phyloP scores from a whole-genome alignment of 2,113 vertebrate species.

The Pseudorasbora parva region DNA sequence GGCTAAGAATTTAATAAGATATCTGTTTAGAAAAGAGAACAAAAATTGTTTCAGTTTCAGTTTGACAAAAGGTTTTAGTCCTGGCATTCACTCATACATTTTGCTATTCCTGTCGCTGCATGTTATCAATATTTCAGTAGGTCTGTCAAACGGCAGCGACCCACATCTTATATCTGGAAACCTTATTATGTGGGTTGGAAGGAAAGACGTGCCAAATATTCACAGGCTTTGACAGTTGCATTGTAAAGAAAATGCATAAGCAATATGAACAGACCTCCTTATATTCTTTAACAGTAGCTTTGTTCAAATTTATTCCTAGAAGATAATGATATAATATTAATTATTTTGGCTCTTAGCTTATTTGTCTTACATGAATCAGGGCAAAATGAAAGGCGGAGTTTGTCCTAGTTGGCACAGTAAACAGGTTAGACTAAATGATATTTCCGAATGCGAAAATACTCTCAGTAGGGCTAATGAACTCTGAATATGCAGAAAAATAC shows the following conservation, averaged over 20 bases:
- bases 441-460: not conserved
- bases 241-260: not conserved
- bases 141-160: not conserved
- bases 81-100: not conserved
- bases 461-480: constrained; percentile 24
- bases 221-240: not conserved
- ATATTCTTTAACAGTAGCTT: not conserved
- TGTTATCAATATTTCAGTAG: constrained; percentile 42
- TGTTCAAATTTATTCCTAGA: not conserved
- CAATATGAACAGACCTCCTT: not conserved
- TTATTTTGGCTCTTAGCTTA: not conserved
- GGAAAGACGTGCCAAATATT: not conserved
- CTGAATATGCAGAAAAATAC: constrained; percentile 11
- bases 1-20: constrained; percentile 94
- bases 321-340: not conserved
- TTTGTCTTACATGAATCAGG: not conserved
- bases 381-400: not conserved
- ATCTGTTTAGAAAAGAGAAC: constrained; percentile 74
- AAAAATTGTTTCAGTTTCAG: not conserved
- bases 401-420: not conserved
- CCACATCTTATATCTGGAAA: not conserved
- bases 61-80: not conserved
- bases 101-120: not conserved
- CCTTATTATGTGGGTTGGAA: not conserved
- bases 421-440: not conserved